Evolutionary conservation across 2,113 vertebrate genomes (phyloP).

Genomic region (Paradoxurus hermaphroditus): DNA sequence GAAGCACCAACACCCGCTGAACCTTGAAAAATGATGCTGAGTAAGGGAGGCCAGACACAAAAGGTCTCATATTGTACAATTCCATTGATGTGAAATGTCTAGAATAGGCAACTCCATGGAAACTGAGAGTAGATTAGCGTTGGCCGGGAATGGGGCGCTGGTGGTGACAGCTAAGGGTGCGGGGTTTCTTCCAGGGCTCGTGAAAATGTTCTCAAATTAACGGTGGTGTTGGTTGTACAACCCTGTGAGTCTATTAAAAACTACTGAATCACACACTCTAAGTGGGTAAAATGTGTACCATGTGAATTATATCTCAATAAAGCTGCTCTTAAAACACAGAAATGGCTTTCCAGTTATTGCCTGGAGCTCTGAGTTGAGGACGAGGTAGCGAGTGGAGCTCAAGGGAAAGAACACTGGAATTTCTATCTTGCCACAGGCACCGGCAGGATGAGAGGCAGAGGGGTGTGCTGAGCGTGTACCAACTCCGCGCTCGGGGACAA

Average conservation of each 20-base stretch:
- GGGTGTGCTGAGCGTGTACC: neutral
- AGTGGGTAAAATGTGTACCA: too few species aligned
- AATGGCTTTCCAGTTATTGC: neutral
- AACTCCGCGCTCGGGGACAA: neutral
- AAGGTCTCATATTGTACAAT: neutral
- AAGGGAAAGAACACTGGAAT: neutral
- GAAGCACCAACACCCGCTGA: neutral
- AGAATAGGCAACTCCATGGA: neutral
- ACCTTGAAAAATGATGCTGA: neutral
- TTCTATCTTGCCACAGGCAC: neutral
- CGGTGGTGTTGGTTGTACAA: fast-evolving
- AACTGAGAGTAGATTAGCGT: too few species aligned
- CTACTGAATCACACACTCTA: neutral
- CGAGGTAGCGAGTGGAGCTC: neutral
- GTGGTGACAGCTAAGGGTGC: neutral
- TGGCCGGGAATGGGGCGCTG: neutral
- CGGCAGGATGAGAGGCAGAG: neutral
- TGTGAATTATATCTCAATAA: neutral
- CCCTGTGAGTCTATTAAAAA: neutral
- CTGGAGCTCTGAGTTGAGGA: neutral
- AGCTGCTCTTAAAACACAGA: neutral
- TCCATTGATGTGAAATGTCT: neutral
- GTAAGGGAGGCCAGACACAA: neutral
- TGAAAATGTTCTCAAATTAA: neutral
- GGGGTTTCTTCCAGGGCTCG: neutral